These are phyloP conservation scores for Himalopsyche tibetana DNA, from an alignment of 2,888 invertebrate species.

Conservation along the genomic window DNA sequence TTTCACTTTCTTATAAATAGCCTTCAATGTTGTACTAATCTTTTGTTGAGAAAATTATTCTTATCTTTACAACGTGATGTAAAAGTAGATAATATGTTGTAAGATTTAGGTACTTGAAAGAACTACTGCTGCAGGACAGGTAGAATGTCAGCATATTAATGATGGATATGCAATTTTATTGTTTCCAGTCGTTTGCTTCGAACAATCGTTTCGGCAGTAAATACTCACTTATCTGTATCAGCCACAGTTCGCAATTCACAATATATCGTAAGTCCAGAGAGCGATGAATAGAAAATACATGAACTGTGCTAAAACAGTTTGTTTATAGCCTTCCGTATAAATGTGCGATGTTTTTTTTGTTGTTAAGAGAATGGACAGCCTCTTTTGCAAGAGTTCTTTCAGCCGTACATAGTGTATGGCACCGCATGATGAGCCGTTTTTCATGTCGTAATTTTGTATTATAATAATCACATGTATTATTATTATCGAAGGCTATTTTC, in stretches of 20 bases:
- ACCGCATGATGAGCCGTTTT: too few relatives aligned
- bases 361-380: background rate
- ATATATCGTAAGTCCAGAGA: background rate
- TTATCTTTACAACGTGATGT: too few relatives aligned
- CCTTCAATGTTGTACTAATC: too few relatives aligned
- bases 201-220: conserved; percentile 17
- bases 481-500: too few relatives aligned
- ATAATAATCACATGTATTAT: too few relatives aligned
- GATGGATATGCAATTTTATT: conserved; percentile 1
- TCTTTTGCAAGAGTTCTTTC: background rate
- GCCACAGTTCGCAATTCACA: background rate
- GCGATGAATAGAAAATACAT: background rate
- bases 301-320: background rate
- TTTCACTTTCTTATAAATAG: too few relatives aligned
- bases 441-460: too few relatives aligned
- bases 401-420: too few relatives aligned
- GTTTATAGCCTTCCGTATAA: conserved; percentile 3
- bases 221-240: background rate
- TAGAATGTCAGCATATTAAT: background rate
- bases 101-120: background rate
- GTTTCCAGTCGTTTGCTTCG: conserved; percentile 5
- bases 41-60: too few relatives aligned
- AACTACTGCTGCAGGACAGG: background rate
- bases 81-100: background rate
- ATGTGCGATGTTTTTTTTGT: background rate